Conservation (phyloP, 2,888 invertebrate genomes). For the Acanthosepion pharaonis region DNA sequence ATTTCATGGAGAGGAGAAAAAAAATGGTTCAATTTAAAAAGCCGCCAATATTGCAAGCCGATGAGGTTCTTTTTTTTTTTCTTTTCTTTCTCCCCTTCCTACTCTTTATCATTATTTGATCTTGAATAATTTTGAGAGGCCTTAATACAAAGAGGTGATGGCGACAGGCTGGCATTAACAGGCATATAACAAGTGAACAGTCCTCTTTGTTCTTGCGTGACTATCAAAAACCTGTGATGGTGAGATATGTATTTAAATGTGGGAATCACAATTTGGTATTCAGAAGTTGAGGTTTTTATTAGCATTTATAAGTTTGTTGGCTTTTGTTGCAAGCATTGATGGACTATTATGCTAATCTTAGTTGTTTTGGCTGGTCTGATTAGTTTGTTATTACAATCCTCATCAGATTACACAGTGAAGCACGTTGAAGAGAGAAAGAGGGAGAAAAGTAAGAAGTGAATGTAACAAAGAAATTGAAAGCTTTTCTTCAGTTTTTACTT, state of each 20-base stretch:
- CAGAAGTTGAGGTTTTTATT: background rate
- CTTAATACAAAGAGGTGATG: constrained; percentile 22
- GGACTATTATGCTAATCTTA: background rate
- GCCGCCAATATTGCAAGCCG: background rate
- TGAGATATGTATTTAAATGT: constrained; percentile 13
- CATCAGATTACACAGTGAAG: background rate
- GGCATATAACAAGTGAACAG: constrained; percentile 18
- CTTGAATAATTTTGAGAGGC: constrained; percentile 16
- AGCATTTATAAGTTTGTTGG: constrained; percentile 11
- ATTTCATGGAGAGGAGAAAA: background rate
- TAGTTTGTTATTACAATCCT: background rate
- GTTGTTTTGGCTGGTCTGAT: background rate
- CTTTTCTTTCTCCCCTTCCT: background rate
- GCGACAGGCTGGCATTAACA: background rate
- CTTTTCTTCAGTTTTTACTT: background rate
- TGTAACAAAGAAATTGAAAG: background rate
- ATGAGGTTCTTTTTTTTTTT: background rate
- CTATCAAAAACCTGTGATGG: constrained; percentile 33
- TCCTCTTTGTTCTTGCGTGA: constrained; percentile 2
- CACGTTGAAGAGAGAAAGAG: background rate
- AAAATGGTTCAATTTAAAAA: background rate
- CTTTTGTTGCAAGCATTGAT: background rate
- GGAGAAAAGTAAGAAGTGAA: background rate
- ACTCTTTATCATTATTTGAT: background rate
- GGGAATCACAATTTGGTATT: constrained; percentile 21